Conservation (phyloP, 2,113 vertebrate species). For the Pachypanchax playfairii region DNA sequence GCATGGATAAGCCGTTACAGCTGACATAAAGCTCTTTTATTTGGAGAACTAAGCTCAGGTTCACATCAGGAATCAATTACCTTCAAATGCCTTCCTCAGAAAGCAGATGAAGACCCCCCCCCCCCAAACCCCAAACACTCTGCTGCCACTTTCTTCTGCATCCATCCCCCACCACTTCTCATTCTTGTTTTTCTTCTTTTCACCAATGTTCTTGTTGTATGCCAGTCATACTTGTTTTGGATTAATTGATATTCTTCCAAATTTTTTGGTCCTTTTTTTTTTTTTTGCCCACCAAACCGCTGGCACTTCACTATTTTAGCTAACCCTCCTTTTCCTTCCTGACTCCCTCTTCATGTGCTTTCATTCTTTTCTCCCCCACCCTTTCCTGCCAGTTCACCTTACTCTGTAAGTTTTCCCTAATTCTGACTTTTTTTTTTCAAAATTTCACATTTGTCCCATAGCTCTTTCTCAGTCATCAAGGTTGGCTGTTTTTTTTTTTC, state of each 20-base stretch:
- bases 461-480: conserved; percentile 1
- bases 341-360: conserved; percentile 53
- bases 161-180: conserved; percentile 41
- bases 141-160: conserved; percentile 18
- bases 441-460: conserved; percentile 14
- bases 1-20: conserved; percentile 78
- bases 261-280: conserved; percentile 36
- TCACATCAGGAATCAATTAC: conserved; percentile 84
- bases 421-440: conserved; percentile 24
- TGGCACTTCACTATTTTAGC: conserved; percentile 36
- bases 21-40: conserved; percentile 76
- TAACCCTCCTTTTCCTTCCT: conserved; percentile 73
- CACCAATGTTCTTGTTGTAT: not conserved
- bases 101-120: conserved; percentile 42
- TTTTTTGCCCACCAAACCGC: conserved; percentile 16
- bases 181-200: not conserved
- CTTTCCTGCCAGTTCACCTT: conserved; percentile 57
- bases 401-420: conserved; percentile 16
- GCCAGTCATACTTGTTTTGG: conserved; percentile 20
- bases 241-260: conserved; percentile 22
- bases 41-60: conserved; percentile 70
- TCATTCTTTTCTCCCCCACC: conserved; percentile 59
- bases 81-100: conserved; percentile 45
- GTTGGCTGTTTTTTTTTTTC: conserved; percentile 5
- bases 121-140: not conserved